Base-by-base conservation (phyloP, 2,113 vertebrate species). In the Spea bombifrons region DNA sequence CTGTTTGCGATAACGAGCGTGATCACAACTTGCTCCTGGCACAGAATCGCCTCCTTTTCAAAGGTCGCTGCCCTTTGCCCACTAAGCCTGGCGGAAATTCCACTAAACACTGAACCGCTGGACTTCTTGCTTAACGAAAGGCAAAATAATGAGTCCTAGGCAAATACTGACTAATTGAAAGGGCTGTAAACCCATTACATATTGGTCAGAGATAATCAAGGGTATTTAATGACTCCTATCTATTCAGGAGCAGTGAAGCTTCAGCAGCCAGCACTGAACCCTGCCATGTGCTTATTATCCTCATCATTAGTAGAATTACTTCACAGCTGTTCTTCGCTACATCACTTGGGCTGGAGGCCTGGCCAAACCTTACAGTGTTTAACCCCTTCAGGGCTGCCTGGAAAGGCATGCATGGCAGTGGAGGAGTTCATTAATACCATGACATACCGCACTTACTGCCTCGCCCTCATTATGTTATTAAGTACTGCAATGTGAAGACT, bases 261-360 rank as follows among this genome's bases (percentile, higher is more conserved):
- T 95, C 94, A 96, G 95, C 93, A 92, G 94, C 93, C 92, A 96
- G 94, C 95, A 91, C 93, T 94, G 94, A 95, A 94, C 94, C 94
- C 94, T 91, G 90, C 92, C 90, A 92, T 94, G 92, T 90, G 94
- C 94, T 97, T 96, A 96, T 96, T 96, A 95, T 96, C 96, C 95
- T 94, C 95, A 94, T 97, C 95, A 97, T 97, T 97, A 97, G 96
- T 95, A 96, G 96, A 98, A 98, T 96, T 95, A 97, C 96, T 97
- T 95, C 95, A 94, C 94, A 97, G 95, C 95, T 96, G 95, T 97
- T 96, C 93, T 91, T 94, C 94, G 92, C 94, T 92, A 93, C 91
- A 93, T 94, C 92, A 94, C 93, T 94, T 94, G 92, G 93, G 92
- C 93, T 94, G 93, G 93, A 94, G 91, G 69, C 93, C 89, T 92